Conservation (phyloP, 64 coral and sea anemone species). For the Actinia equina region DNA sequence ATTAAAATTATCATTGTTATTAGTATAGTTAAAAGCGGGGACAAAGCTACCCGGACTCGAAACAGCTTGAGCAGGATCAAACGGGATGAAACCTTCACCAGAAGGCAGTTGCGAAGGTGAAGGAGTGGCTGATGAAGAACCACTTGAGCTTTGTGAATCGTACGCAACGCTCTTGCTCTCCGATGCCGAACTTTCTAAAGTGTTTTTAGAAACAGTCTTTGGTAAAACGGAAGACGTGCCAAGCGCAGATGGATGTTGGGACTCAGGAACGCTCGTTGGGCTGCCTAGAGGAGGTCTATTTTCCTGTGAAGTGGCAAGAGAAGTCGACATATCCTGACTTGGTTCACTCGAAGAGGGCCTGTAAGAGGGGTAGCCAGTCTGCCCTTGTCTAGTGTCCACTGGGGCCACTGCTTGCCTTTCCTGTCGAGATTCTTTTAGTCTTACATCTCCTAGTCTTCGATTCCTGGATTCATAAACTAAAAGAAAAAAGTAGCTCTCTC, state of each 20-base stretch:
- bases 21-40: not conserved
- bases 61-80: not conserved
- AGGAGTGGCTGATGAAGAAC: not conserved
- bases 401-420: not conserved
- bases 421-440: not conserved
- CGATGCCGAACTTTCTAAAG: not conserved
- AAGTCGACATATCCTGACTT: not conserved
- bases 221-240: not conserved
- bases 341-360: not conserved
- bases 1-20: not conserved
- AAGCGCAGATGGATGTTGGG: not conserved
- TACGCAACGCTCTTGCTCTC: not conserved
- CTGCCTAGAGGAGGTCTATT: not conserved
- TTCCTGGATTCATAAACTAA: not conserved
- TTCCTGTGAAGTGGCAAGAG: not conserved
- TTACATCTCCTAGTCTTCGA: not conserved
- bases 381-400: not conserved
- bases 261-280: not conserved
- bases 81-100: not conserved
- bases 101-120: not conserved
- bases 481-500: not conserved
- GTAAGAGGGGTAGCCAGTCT: not conserved
- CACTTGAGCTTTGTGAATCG: not conserved
- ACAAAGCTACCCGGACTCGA: not conserved
- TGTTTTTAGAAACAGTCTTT: not conserved